Evolutionary conservation across 2,113 vertebrate genomes (phyloP).

Genomic region (Istiophorus platypterus): DNA sequence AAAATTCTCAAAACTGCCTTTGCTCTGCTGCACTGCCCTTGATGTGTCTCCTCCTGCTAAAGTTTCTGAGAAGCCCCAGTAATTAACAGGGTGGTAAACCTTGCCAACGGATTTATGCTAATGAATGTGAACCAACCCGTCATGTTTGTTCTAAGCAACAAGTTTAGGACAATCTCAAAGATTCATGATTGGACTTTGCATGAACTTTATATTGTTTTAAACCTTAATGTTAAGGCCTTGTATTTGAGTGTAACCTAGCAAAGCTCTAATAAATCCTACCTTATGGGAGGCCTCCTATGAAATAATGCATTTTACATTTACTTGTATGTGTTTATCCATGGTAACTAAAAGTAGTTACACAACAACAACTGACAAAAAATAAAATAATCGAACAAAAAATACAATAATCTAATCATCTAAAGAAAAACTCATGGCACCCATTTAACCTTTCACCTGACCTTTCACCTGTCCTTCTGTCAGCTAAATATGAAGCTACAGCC

Average conservation of each 20-base stretch:
- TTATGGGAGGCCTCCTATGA: background rate
- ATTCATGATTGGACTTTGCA: constrained; percentile 25
- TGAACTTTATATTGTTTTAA: constrained; percentile 24
- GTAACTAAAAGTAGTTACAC: background rate
- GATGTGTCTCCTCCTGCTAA: constrained; percentile 51
- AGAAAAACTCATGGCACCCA: background rate
- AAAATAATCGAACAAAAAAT: background rate
- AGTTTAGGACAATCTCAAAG: constrained; percentile 21
- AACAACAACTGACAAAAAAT: background rate
- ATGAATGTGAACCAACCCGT: constrained; percentile 27
- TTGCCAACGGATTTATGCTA: constrained; percentile 65
- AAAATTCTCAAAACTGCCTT: constrained; percentile 34
- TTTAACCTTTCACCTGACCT: no score
- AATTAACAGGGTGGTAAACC: constrained; percentile 62
- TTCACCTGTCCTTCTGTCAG: no score
- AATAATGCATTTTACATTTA: background rate
- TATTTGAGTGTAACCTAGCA: background rate
- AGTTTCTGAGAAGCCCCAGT: constrained; percentile 40
- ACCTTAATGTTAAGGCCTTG: background rate
- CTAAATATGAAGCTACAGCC: background rate
- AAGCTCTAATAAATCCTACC: background rate
- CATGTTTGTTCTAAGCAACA: constrained; percentile 28
- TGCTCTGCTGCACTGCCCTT: constrained; percentile 53
- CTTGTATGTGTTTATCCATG: background rate
- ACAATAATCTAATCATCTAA: background rate